A percentile compares a stretch with the other conserved stretches of the same genome.
These are phyloP conservation scores for Apamea anceps DNA, from an alignment of 2,888 invertebrate species.

Conservation along the genomic window DNA sequence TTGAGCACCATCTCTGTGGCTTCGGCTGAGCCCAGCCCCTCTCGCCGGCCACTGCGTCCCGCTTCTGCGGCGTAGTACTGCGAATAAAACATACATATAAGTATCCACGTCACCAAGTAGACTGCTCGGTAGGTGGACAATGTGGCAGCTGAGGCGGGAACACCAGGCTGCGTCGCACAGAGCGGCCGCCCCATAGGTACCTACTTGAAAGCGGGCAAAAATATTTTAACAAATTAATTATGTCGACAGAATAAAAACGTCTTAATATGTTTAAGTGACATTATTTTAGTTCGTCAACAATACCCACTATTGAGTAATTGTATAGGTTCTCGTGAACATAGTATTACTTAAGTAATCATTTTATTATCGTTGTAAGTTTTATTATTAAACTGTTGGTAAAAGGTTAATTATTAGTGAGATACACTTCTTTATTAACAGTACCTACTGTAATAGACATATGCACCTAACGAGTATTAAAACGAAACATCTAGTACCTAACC, in stretches of 20 bases:
- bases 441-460: not conserved
- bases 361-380: not conserved
- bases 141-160: not conserved
- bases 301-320: not conserved
- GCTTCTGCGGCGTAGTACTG: conserved; percentile 92
- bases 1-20: conserved; percentile 99
- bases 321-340: not conserved
- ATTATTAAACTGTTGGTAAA: not conserved
- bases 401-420: too few species aligned
- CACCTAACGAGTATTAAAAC: not conserved
- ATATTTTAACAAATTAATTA: not conserved
- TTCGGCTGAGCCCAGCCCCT: conserved; percentile 99
- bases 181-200: not conserved
- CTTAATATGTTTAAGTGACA: not conserved
- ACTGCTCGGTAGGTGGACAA: not conserved
- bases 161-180: not conserved
- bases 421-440: too few species aligned
- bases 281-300: not conserved
- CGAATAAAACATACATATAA: conserved; percentile 42
- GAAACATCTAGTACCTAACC: not conserved
- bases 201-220: not conserved
- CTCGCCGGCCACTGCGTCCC: conserved; percentile 93
- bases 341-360: not conserved
- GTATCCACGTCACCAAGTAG: not conserved
- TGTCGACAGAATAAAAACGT: not conserved